Percentiles rank a stretch among this genome's conserved stretches.
These are phyloP conservation scores for Nephrotoma guestfalica DNA, from an alignment of 2,888 invertebrate genomes.

Conservation along the genomic window DNA sequence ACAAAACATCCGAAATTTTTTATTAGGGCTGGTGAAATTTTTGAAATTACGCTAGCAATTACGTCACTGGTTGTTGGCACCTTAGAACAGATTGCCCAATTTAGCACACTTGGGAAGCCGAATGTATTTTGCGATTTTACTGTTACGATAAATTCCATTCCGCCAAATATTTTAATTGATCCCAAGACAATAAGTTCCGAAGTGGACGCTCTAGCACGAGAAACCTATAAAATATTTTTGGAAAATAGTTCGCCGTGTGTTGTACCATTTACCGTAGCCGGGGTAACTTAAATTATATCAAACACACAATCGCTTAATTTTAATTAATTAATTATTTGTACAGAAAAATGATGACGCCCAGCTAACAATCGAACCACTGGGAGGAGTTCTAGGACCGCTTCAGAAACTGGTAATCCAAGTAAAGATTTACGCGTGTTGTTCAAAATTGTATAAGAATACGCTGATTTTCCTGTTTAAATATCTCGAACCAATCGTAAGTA, in stretches of 20 bases:
- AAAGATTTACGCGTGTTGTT: neutral
- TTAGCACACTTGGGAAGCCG: neutral
- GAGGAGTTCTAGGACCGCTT: neutral
- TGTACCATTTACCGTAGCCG: neutral
- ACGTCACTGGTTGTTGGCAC: neutral
- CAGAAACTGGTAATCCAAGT: neutral
- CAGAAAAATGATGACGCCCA: neutral
- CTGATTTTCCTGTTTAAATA: neutral
- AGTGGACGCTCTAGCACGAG: neutral
- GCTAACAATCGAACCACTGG: neutral
- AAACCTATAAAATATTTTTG: neutral
- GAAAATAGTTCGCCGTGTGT: neutral
- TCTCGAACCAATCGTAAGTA: neutral
- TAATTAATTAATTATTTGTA: neutral
- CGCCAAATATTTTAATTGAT: neutral
- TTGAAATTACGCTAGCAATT: neutral
- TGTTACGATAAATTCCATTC: neutral
- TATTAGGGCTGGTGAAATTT: neutral
- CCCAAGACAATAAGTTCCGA: neutral
- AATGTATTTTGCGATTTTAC: neutral
- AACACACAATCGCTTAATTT: neutral
- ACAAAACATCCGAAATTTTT: neutral
- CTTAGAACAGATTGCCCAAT: neutral
- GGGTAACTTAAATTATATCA: neutral
- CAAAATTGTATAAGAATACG: neutral